Percentiles rank a stretch among this genome's conserved stretches.
These are phyloP conservation scores for Willisornis vidua DNA, from an alignment of 2,113 vertebrate genomes.

Conservation along the genomic window DNA sequence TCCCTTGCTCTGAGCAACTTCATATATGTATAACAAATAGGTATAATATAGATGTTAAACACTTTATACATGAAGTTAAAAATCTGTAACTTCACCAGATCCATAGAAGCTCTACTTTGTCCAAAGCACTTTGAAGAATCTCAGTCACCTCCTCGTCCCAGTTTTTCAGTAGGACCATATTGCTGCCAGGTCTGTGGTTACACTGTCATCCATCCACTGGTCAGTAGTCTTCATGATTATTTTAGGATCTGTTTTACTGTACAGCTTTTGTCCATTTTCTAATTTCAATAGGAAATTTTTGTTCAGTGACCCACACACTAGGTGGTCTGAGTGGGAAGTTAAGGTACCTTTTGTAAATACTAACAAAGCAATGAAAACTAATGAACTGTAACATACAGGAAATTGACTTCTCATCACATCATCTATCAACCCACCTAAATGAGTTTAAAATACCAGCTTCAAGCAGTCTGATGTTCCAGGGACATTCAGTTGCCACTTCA, in stretches of 20 bases:
- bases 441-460: slow-evolving; percentile 64
- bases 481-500: slow-evolving; percentile 65
- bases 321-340: background rate
- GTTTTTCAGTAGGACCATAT: background rate
- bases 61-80: background rate
- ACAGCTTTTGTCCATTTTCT: background rate
- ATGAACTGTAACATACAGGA: slow-evolving; percentile 21
- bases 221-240: background rate
- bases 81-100: background rate
- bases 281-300: background rate
- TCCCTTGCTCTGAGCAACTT: background rate
- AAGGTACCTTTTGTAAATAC: slow-evolving; percentile 18
- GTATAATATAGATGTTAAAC: background rate
- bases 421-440: slow-evolving; percentile 43
- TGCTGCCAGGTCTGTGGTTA: background rate
- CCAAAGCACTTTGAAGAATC: background rate
- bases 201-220: background rate
- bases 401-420: slow-evolving; percentile 37
- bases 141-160: background rate
- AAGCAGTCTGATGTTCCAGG: slow-evolving; percentile 62
- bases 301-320: background rate
- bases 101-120: background rate
- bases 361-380: slow-evolving; percentile 52
- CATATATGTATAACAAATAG: background rate
- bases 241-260: background rate